phyloP scores from a whole-genome alignment of 2,797 vertebrate species.

The Tauraco hartlaubi region DNA sequence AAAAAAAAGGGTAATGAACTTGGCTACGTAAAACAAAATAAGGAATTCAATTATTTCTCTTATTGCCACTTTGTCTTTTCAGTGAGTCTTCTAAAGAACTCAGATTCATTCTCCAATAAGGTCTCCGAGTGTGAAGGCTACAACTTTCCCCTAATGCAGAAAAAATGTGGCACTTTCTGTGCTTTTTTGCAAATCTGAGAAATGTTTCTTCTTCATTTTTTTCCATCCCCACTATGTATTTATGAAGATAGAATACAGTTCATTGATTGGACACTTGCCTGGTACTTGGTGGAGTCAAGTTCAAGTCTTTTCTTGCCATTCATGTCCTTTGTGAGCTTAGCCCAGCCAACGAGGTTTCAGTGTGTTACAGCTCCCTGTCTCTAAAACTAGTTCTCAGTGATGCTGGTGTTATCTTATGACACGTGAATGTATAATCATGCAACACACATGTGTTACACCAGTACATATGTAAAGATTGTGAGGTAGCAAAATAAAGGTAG shows the following conservation, averaged over 20 bases:
- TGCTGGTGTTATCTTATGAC: background rate
- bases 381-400: background rate
- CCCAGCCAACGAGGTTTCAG: background rate
- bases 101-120: slow-evolving; percentile 9
- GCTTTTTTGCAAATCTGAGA: background rate
- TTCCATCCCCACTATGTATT: background rate
- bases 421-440: background rate
- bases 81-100: slow-evolving; percentile 1
- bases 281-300: background rate
- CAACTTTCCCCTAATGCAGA: background rate
- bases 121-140: background rate
- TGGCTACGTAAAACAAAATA: slow-evolving; percentile 72
- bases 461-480: background rate
- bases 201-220: background rate
- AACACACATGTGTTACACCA: background rate
- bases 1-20: slow-evolving; percentile 74
- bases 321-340: background rate
- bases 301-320: background rate
- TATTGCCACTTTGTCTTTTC: slow-evolving; percentile 45
- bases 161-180: background rate
- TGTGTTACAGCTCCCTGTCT: background rate
- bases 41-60: slow-evolving; percentile 61
- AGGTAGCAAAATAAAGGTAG: background rate
- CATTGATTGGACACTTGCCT: background rate
- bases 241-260: background rate